Percentiles rank a stretch among this genome's conserved stretches.
These are phyloP conservation scores for Maniola jurtina DNA, from an alignment of 1,140 invertebrate genomes.

Conservation along the genomic window DNA sequence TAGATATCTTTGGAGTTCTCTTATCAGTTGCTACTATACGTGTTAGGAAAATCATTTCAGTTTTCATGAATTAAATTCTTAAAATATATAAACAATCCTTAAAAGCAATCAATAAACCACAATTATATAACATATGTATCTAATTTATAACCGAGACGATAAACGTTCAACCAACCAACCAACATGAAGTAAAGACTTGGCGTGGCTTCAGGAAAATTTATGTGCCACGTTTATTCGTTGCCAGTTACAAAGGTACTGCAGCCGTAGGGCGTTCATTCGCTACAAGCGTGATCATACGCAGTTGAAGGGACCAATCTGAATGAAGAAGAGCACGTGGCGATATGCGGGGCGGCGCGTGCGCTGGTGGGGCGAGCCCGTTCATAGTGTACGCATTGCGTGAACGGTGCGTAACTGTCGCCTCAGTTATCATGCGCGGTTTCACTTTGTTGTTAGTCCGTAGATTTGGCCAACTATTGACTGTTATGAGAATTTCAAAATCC, in stretches of 20 bases:
- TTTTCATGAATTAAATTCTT: neutral
- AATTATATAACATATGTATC: neutral
- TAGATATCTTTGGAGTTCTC: too few relatives aligned
- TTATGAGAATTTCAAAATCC: neutral
- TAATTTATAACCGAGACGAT: neutral
- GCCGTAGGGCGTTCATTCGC: slow-evolving; percentile 51
- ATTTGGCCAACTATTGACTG: neutral
- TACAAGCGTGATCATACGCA: slow-evolving; percentile 27
- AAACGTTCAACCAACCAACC: slow-evolving; percentile 25
- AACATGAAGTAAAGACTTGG: slow-evolving; percentile 41
- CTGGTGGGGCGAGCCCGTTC: slow-evolving; percentile 51
- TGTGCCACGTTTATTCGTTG: slow-evolving; percentile 34
- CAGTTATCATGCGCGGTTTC: slow-evolving; percentile 15
- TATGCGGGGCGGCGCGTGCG: slow-evolving; percentile 54
- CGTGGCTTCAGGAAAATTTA: slow-evolving; percentile 53
- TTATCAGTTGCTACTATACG: too few relatives aligned
- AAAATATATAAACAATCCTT: neutral
- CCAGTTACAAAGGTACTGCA: slow-evolving; percentile 26
- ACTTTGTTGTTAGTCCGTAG: slow-evolving; percentile 3
- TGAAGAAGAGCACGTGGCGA: slow-evolving; percentile 43
- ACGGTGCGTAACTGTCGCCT: slow-evolving; percentile 35
- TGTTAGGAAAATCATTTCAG: too few relatives aligned
- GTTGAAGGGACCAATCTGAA: slow-evolving; percentile 67
- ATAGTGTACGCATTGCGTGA: slow-evolving; percentile 66
- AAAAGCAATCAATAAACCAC: neutral